These are phyloP conservation scores for Anguilla obscura DNA, from an alignment of 2,797 vertebrate species.

Conservation along the genomic window DNA sequence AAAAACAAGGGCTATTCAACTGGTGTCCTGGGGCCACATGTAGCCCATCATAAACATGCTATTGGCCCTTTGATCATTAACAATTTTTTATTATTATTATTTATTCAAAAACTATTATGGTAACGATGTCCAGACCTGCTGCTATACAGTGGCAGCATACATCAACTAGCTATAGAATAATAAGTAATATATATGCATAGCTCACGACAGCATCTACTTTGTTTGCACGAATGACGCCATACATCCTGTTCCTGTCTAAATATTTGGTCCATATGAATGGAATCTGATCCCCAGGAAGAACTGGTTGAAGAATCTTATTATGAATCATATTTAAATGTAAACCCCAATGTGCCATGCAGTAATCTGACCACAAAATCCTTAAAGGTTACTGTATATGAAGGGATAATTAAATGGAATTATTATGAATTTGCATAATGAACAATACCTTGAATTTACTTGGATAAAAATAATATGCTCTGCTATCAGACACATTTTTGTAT, in stretches of 20 bases:
- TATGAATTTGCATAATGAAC: neutral
- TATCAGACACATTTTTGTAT: neutral
- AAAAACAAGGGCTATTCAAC: neutral
- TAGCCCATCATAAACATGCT: too few relatives aligned
- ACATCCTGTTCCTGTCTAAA: neutral
- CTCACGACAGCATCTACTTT: too few relatives aligned
- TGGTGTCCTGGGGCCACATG: neutral
- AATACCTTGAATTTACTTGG: neutral
- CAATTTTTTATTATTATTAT: too few relatives aligned
- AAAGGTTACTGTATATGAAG: neutral
- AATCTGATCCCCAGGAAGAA: too few relatives aligned
- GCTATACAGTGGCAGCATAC: neutral
- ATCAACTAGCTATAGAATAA: neutral
- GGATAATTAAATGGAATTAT: neutral
- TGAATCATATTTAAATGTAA: too few relatives aligned
- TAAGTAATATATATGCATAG: too few relatives aligned
- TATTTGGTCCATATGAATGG: too few relatives aligned
- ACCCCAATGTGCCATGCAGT: neutral
- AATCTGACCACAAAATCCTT: neutral
- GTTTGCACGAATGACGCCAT: neutral
- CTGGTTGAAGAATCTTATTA: too few relatives aligned
- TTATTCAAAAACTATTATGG: too few relatives aligned
- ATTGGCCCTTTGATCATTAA: too few relatives aligned
- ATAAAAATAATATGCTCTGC: neutral
- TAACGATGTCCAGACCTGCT: neutral